Conservation (phyloP, 1,140 invertebrate genomes). For the Hermatobates lingyangjiaoensis region DNA sequence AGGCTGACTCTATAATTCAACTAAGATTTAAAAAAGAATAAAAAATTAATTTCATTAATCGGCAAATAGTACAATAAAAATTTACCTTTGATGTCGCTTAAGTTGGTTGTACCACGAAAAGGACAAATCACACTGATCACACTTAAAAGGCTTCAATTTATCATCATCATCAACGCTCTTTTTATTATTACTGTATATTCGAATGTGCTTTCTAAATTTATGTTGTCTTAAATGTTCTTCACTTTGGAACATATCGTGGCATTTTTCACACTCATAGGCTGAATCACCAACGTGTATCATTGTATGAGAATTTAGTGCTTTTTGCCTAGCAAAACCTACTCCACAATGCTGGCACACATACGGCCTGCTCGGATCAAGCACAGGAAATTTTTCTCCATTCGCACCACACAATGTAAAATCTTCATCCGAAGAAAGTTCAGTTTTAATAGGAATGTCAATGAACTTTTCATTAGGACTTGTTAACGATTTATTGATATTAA, state of each 20-base stretch:
- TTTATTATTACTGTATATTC: not conserved
- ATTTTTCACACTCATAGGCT: constrained; percentile 51
- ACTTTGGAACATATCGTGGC: constrained; percentile 62
- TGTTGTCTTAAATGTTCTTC: constrained; percentile 32
- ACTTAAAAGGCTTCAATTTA: constrained; percentile 50
- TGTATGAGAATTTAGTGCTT: constrained; percentile 51
- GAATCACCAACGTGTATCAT: constrained; percentile 38
- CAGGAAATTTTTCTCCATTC: constrained; percentile 30
- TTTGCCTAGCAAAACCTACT: constrained; percentile 56
- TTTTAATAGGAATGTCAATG: constrained; percentile 3
- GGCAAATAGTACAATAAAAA: not conserved
- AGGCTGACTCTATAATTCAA: not conserved
- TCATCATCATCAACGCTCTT: constrained; percentile 27
- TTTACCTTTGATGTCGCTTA: constrained; percentile 38
- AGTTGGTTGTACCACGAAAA: constrained; percentile 55
- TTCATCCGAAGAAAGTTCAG: constrained; percentile 2
- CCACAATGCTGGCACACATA: constrained; percentile 65
- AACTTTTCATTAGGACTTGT: not conserved
- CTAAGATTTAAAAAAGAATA: not conserved
- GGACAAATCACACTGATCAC: constrained; percentile 49
- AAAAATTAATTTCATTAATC: not conserved
- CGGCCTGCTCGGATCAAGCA: constrained; percentile 49
- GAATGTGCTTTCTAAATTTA: constrained; percentile 3
- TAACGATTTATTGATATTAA: not conserved
- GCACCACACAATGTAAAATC: constrained; percentile 1